Evolutionary conservation across 2,113 vertebrate species (phyloP), one percentile per base, ranked within the genome.

Genomic region (Sitta europaea): DNA sequence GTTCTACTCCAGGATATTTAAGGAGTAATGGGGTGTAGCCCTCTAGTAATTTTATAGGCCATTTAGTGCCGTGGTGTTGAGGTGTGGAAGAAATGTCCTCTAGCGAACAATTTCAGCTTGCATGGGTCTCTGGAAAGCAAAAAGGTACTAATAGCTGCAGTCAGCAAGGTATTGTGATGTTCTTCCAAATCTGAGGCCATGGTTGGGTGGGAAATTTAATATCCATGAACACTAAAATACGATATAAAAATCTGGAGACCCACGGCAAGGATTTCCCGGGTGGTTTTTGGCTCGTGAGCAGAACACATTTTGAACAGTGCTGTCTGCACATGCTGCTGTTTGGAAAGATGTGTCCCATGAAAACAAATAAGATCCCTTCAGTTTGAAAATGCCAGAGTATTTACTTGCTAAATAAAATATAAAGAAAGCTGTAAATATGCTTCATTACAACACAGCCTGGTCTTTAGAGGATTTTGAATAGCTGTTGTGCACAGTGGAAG

Each of bases 381-480:
- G 62, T 96, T 85, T 96, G 54, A 95, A 92, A 88, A 96, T 68
- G 71, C 77, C 72, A 90, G 62, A 94, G 76, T 92, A 74, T 91
- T 97, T 96, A 92, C 68, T 90, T 45, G 91, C 74, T 94, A 96
- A 87, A 85, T 71, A 92, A 86, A 73, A 96, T 89, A 95, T 92
- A 96, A 92, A 95, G 76, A 76, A 90, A 94, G 90, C 94, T 96
- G 94, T 96, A 97, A 97, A 97, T 96, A 96, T 80, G 84, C 78
- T 91, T 97, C 86, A 90, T 97, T 97, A 96, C 88, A 95, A 95
- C 77, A 72, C 80, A 92, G 75, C 42, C 80, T 89, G 91, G 77
- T 86, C 89, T 96, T 88, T 77, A 85, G 83, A 94, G 84, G 91
- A 80, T 94, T 96, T 96, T 45, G 88, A 97, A 94, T 77, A 88